A percentile compares a stretch with the other conserved stretches of the same genome.
Conservation (phyloP, 2,888 invertebrate species). For the Apamea epomidion region DNA sequence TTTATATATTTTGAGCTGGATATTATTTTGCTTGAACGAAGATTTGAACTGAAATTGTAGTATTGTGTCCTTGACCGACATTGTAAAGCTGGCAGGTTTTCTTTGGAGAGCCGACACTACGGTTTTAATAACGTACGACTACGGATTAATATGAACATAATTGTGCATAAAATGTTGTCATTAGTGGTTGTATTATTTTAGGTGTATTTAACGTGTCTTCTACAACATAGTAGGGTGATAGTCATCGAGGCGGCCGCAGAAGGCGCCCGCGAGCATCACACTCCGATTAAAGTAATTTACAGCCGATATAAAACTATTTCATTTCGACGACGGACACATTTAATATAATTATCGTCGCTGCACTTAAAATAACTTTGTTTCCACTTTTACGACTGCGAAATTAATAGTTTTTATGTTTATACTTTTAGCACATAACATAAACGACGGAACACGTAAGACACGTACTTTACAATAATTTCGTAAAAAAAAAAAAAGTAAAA, state of each 20-base stretch:
- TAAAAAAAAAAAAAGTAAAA: conserved; percentile 7
- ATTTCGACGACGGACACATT: conserved; percentile 81
- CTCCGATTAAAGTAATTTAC: conserved; percentile 83
- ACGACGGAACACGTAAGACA: conserved; percentile 21
- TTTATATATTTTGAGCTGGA: conserved; percentile 14
- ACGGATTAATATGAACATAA: background rate
- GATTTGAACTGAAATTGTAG: background rate
- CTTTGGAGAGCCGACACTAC: background rate
- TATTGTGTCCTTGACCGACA: conserved; percentile 43
- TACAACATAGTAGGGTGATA: conserved; percentile 56
- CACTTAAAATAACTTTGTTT: conserved; percentile 83
- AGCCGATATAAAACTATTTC: conserved; percentile 83
- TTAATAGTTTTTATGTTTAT: conserved; percentile 61
- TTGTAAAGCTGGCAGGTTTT: background rate
- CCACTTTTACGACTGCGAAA: conserved; percentile 73
- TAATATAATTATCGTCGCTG: conserved; percentile 81
- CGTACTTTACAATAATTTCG: conserved; percentile 13
- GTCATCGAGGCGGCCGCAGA: conserved; percentile 39
- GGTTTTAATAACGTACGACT: background rate
- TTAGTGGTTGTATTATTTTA: conserved; percentile 43
- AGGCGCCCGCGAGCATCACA: conserved; percentile 57
- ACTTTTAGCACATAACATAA: conserved; percentile 43
- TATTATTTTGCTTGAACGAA: conserved; percentile 13
- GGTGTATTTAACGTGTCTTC: conserved; percentile 58
- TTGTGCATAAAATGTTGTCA: conserved; percentile 22